Evolutionary conservation across 2,797 vertebrate species (phyloP).

Genomic region (Myiotriccus ornatus): DNA sequence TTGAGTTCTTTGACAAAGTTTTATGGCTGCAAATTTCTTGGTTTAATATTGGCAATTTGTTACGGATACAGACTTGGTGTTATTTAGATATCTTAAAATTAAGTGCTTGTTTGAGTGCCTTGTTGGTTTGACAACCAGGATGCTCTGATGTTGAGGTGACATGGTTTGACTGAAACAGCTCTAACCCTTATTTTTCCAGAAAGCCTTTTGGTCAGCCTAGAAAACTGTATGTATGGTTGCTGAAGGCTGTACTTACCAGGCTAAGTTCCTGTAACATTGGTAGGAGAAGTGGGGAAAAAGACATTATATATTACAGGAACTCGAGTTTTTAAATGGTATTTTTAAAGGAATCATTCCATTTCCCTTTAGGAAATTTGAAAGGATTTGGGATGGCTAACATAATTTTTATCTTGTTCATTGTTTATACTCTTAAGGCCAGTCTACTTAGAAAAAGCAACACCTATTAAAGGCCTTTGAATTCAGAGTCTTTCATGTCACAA

Average conservation of each 20-base stretch:
- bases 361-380: slow-evolving; percentile 17
- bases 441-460: slow-evolving; percentile 1
- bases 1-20: background rate
- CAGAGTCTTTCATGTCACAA: slow-evolving; percentile 52
- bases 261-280: background rate
- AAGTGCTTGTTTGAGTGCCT: background rate
- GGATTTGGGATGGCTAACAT: background rate
- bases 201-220: background rate
- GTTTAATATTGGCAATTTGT: background rate
- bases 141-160: background rate
- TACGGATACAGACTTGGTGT: background rate
- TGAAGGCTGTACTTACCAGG: background rate
- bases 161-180: background rate
- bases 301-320: background rate
- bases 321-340: background rate
- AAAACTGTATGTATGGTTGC: background rate
- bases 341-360: background rate
- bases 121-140: background rate
- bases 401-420: slow-evolving; percentile 34
- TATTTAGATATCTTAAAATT: background rate
- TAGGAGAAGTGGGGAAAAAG: background rate
- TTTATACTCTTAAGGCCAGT: background rate
- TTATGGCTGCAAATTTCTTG: background rate
- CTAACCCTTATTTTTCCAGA: background rate
- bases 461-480: slow-evolving; percentile 46